A percentile compares a stretch with the other conserved stretches of the same genome.
phyloP scores from a whole-genome alignment of 2,888 invertebrate species.

The Cephonodes hylas region DNA sequence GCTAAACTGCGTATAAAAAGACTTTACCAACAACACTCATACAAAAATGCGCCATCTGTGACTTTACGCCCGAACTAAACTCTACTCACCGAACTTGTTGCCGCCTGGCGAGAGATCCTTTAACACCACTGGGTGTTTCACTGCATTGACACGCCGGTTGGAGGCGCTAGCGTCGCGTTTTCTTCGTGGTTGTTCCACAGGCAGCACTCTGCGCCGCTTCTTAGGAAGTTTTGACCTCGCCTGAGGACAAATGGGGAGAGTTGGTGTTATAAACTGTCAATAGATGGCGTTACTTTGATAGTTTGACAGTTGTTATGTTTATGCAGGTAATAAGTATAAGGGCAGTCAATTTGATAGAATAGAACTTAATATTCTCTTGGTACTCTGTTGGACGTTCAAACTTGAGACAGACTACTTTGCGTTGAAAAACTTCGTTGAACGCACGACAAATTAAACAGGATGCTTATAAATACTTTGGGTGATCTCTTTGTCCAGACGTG shows the following conservation, averaged over 20 bases:
- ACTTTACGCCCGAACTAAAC: neutral
- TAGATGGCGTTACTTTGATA: neutral
- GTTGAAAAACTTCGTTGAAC: no score
- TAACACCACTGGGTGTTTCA: slow-evolving; percentile 86
- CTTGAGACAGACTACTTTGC: no score
- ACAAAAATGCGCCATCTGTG: slow-evolving; percentile 49
- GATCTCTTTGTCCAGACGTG: no score
- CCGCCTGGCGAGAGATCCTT: slow-evolving; percentile 82
- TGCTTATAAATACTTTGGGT: no score
- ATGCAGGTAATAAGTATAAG: neutral
- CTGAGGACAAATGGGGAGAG: slow-evolving; percentile 77
- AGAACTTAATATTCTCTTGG: no score
- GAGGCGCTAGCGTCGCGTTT: slow-evolving; percentile 84
- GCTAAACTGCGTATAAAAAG: neutral
- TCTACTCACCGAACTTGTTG: slow-evolving; percentile 83
- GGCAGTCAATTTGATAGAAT: no score
- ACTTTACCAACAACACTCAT: neutral
- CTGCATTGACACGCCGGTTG: slow-evolving; percentile 89
- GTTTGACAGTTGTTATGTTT: neutral
- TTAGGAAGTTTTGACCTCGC: slow-evolving; percentile 97
- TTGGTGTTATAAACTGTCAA: neutral
- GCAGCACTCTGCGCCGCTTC: slow-evolving; percentile 92
- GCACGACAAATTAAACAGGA: no score
- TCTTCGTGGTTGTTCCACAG: slow-evolving; percentile 92
- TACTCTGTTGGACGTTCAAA: no score